Percentiles rank a stretch among this genome's conserved stretches.
These are phyloP conservation scores for Venustaconcha ellipsiformis DNA, from an alignment of 1,140 invertebrate species.

Conservation along the genomic window DNA sequence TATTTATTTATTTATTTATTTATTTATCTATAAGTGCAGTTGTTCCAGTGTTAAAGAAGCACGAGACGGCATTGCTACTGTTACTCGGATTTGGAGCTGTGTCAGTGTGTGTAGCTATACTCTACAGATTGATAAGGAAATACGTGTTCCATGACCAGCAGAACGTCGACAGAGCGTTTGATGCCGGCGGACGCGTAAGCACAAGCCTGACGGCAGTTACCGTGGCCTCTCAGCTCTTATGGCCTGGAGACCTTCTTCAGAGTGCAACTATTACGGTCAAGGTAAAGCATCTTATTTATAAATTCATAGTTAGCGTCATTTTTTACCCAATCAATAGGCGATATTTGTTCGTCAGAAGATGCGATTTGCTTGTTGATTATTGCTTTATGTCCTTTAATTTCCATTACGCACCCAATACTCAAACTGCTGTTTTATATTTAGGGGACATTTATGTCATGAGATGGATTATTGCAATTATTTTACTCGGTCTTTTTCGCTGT, in stretches of 20 bases:
- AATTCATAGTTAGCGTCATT: too few relatives aligned
- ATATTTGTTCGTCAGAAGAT: too few relatives aligned
- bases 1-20: too few relatives aligned
- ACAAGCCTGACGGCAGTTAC: slow-evolving; percentile 55
- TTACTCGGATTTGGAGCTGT: slow-evolving; percentile 59
- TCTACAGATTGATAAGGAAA: slow-evolving; percentile 54
- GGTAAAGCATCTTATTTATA: slow-evolving; percentile 19
- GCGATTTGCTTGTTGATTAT: too few relatives aligned
- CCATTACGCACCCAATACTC: too few relatives aligned
- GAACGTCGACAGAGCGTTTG: slow-evolving; percentile 64
- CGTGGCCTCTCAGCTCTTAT: slow-evolving; percentile 54
- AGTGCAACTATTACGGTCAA: slow-evolving; percentile 54
- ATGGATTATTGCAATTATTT: too few relatives aligned
- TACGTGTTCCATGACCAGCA: slow-evolving; percentile 59
- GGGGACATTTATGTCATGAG: too few relatives aligned
- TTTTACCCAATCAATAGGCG: too few relatives aligned
- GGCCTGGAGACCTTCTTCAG: slow-evolving; percentile 55
- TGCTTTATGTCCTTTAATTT: too few relatives aligned
- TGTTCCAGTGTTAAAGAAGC: slow-evolving; percentile 37
- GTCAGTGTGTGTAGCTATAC: slow-evolving; percentile 54
- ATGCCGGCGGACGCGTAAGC: slow-evolving; percentile 64
- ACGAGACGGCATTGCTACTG: slow-evolving; percentile 48
- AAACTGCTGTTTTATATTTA: too few relatives aligned
- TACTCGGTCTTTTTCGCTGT: too few relatives aligned
- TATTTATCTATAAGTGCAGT: background rate